phyloP scores from a whole-genome alignment of 2,113 vertebrate genomes.

The Ceyx melanurus region DNA sequence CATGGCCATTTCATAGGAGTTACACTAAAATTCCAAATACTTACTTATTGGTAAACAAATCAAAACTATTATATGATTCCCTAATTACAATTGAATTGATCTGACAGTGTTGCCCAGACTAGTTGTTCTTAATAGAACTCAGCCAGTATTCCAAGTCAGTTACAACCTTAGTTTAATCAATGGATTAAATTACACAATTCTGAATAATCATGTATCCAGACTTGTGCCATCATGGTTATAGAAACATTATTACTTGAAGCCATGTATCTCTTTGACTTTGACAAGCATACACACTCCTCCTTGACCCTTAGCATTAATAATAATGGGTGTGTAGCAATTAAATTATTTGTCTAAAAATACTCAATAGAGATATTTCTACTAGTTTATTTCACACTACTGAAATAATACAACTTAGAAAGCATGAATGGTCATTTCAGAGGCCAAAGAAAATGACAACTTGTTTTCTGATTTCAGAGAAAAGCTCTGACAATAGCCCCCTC shows the following conservation, averaged over 20 bases:
- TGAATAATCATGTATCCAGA: background rate
- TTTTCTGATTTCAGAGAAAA: conserved; percentile 5
- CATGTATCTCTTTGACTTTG: background rate
- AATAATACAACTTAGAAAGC: background rate
- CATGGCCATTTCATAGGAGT: background rate
- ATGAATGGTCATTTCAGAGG: background rate
- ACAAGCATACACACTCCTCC: background rate
- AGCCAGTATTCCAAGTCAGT: background rate
- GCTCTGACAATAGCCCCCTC: background rate
- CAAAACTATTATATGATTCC: background rate
- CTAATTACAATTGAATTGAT: background rate
- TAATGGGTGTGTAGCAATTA: background rate
- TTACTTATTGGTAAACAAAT: background rate
- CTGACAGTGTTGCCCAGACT: background rate
- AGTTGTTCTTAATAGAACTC: background rate
- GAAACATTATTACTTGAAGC: background rate
- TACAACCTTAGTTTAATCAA: background rate
- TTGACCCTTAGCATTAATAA: background rate
- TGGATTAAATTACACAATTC: background rate
- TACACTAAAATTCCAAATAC: background rate
- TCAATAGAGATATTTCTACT: background rate
- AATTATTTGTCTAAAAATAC: background rate
- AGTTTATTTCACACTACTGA: background rate
- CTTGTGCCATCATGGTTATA: background rate
- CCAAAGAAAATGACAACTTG: background rate